These are phyloP conservation scores for Anarhynchus alexandrinus DNA, from an alignment of 2,113 vertebrate genomes.

Conservation along the genomic window DNA sequence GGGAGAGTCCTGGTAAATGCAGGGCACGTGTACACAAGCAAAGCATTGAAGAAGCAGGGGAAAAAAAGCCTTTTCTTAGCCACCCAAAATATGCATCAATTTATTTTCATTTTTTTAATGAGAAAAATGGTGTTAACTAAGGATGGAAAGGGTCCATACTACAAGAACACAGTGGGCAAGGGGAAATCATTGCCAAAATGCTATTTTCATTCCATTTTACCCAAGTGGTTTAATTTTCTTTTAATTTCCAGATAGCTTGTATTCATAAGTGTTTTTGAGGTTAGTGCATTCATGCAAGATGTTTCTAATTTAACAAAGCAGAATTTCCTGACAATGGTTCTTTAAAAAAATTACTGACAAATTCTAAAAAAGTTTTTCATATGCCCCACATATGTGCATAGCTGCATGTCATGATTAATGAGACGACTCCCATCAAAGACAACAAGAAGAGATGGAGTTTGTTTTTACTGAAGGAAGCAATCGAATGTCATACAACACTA, in stretches of 20 bases:
- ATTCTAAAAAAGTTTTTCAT: neutral
- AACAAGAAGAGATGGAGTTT: neutral
- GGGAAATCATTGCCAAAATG: neutral
- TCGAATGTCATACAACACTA: accelerated
- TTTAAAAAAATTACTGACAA: neutral
- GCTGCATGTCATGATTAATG: neutral
- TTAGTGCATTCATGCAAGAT: neutral
- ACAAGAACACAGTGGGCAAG: neutral
- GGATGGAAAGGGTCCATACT: neutral
- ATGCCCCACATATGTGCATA: neutral
- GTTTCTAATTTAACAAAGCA: neutral
- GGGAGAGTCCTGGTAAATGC: neutral
- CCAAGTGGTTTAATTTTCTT: neutral
- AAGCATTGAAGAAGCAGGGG: neutral
- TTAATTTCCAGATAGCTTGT: neutral
- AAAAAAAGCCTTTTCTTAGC: neutral
- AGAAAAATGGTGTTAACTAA: neutral
- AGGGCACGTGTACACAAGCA: neutral
- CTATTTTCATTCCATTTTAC: neutral
- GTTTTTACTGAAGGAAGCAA: neutral
- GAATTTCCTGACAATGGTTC: neutral
- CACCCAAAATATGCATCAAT: neutral
- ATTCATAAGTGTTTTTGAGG: neutral
- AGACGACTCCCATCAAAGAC: neutral
- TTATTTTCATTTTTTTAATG: neutral